Percentiles rank a stretch among this genome's conserved stretches.
Evolutionary conservation across 30 jellyfish, hydroid and myxozoan genomes (phyloP).

Genomic region (Aurelia aurita): DNA sequence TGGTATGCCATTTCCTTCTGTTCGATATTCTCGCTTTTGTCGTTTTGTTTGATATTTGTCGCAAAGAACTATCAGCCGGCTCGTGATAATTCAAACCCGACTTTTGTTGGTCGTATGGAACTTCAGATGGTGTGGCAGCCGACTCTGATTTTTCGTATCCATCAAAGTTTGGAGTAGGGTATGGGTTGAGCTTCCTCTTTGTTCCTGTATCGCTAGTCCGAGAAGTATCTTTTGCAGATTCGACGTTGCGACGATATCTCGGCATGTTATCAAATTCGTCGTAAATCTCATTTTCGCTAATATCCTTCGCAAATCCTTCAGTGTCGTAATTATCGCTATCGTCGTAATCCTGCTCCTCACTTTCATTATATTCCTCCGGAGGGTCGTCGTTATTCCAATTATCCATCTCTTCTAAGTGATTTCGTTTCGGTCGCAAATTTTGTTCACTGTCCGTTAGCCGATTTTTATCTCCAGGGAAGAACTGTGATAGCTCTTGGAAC

Average conservation of each 20-base stretch:
- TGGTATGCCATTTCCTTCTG: conserved; percentile 3
- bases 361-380: not conserved
- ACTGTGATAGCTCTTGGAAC: conserved; percentile 61
- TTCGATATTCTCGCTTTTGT: not conserved
- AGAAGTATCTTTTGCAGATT: not conserved
- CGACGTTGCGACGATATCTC: conserved; percentile 27
- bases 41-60: conserved; percentile 3
- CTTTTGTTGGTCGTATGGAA: conserved; percentile 18
- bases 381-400: not conserved
- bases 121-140: conserved; percentile 10
- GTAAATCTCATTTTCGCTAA: not conserved
- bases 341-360: conserved; percentile 6
- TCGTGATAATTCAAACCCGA: not conserved
- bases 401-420: conserved; percentile 5
- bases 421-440: conserved; percentile 28
- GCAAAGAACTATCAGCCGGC: not conserved
- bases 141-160: not conserved
- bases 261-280: conserved; percentile 14
- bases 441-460: not conserved
- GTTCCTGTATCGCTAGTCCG: not conserved
- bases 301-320: not conserved
- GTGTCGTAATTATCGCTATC: not conserved
- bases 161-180: conserved; percentile 10
- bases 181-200: conserved; percentile 22
- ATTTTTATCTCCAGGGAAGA: conserved; percentile 6